A percentile compares a stretch with the other conserved stretches of the same genome.
Evolutionary conservation across 1,140 invertebrate genomes (phyloP).

Genomic region (Bombyx mandarina): DNA sequence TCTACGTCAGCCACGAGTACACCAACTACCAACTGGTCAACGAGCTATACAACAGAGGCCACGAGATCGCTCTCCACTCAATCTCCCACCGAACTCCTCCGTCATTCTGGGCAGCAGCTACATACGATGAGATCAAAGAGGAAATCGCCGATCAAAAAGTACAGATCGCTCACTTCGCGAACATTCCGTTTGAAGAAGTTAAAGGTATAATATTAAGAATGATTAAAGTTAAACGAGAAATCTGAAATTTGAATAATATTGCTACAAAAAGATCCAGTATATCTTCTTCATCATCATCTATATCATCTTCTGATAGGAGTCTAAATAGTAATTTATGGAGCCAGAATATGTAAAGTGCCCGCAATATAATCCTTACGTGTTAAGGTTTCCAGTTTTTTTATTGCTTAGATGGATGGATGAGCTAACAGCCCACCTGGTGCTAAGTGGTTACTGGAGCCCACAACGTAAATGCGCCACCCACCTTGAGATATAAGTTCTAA

Average conservation of each 20-base stretch:
- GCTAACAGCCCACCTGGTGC: too few species aligned
- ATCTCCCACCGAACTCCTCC: conserved; percentile 67
- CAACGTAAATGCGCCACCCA: too few species aligned
- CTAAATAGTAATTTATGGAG: too few species aligned
- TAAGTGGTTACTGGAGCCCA: too few species aligned
- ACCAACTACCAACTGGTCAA: conserved; percentile 78
- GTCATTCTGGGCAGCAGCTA: conserved; percentile 68
- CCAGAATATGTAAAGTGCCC: too few species aligned
- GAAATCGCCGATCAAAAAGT: conserved; percentile 74
- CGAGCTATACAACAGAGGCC: conserved; percentile 74
- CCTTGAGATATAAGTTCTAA: too few species aligned
- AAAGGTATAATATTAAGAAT: conserved; percentile 29
- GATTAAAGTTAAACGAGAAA: background rate
- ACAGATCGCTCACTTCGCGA: conserved; percentile 71
- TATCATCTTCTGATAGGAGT: too few species aligned
- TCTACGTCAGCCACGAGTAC: conserved; percentile 79
- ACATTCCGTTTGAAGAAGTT: conserved; percentile 70
- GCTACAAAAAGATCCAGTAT: background rate
- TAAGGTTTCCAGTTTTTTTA: too few species aligned
- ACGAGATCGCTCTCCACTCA: conserved; percentile 80
- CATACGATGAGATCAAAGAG: conserved; percentile 51
- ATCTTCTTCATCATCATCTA: too few species aligned
- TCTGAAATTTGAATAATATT: background rate
- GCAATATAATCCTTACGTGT: too few species aligned
- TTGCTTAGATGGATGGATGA: background rate